Evolutionary conservation across 2,113 vertebrate genomes (phyloP), one percentile per base, ranked within the genome.

Genomic region (Tricholaema leucomelas): DNA sequence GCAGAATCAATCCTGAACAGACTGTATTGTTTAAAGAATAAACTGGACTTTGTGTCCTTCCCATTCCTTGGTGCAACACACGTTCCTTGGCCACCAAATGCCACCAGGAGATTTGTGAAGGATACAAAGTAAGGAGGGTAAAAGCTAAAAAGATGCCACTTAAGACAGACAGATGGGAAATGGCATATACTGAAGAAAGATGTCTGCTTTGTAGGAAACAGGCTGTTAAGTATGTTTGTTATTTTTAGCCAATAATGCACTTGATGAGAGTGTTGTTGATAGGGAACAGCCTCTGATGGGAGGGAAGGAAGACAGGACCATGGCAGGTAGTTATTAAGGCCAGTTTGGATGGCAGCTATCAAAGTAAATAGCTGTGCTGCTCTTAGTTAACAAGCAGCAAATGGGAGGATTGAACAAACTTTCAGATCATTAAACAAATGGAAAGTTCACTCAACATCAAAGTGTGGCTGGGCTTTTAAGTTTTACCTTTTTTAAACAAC

Each of bases 191-290:
- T 92, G 79, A 38, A 87, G 81, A 84, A 63, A 60, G 36, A 56
- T 18, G 40, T 40, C 81, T 87, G 70, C 70, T 92, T 82, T 79
- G 35, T 58, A 71, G 55, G 33, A 89, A 94, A 76, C 63, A 81
- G 79, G 59, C 84, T 85, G n/a, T 50, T 86, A 50, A 24, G 72
- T 59, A n/a, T 64, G 75, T 81, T 91, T 31, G 24, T 88, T 93
- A 79, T 80, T 95, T 96, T 92, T 79, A 93, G 74, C 54, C 48
- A 89, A 83, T 94, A 80, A 91, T 73, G 48, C 54, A 50, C 19
- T 58, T 85, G 69, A 78, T 78, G 83, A 54, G 76, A 86, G 81
- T 70, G 59, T 56, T 81, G 31, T 83, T 92, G 90, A 87, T 93
- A 85, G 94, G 85, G 42, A 94, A 14, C 81, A 91, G 91, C 81